Evolutionary conservation across 2,113 vertebrate genomes (phyloP).

Genomic region (Callocephalon fimbriatum): DNA sequence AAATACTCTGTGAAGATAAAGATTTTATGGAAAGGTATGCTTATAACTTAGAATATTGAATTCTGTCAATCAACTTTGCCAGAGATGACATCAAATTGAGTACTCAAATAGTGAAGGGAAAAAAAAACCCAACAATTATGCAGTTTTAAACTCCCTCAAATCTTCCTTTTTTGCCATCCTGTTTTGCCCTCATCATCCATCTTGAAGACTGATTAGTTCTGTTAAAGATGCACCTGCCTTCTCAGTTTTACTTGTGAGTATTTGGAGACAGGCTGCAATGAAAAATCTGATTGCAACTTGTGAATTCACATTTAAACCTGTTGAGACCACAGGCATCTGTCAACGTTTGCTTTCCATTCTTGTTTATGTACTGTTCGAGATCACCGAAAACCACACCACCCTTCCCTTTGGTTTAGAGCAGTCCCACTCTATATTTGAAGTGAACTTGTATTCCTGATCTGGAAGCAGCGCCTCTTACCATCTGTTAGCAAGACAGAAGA

Average conservation of each 20-base stretch:
- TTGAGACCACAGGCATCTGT: neutral
- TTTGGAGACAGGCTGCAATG: neutral
- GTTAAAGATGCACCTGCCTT: neutral
- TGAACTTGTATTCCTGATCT: neutral
- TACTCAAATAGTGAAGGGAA: neutral
- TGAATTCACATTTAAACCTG: neutral
- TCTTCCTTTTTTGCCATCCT: neutral
- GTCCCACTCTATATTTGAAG: neutral
- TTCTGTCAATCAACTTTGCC: slow-evolving; percentile 8
- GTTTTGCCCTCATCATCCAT: neutral
- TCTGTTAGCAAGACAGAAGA: neutral
- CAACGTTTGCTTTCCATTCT: neutral
- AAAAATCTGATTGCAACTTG: neutral
- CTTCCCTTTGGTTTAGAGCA: slow-evolving; percentile 14
- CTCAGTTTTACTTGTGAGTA: neutral
- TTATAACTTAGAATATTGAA: neutral
- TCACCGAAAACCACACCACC: neutral
- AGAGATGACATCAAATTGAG: neutral
- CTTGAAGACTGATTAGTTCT: neutral
- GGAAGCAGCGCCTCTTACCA: neutral
- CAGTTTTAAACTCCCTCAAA: neutral
- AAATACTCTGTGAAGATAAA: neutral
- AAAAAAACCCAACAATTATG: neutral
- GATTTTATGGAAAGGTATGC: neutral
- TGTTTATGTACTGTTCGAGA: neutral